Evolutionary conservation across 2,888 invertebrate genomes (phyloP), one percentile per base, ranked within the genome.

Genomic region (Cantharis lateralis): DNA sequence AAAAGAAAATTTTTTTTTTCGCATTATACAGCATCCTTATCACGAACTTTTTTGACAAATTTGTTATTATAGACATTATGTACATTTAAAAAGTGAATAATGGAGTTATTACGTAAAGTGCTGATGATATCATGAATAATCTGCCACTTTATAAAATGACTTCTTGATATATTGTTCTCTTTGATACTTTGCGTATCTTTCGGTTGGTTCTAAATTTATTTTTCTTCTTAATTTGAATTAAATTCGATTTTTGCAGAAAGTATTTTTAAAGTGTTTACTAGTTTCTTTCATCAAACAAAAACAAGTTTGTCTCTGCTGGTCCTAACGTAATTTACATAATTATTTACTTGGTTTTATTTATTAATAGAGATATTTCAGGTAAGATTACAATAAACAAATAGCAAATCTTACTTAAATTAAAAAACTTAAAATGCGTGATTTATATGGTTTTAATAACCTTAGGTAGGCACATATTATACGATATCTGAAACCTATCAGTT

Each of bases 141-240:
- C 82, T 81, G 80, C 82, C 82, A 84, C 83, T 83, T 84, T 83
- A 82, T 82, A 81, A 82, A 83, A 84, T 83, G 83, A 83, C 83
- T 83, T 82, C 79, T 81, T 84, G 84, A 84, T 83, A 83, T 83
- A 84, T 84, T 79, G 80, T 80, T 80, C 80, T 82, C 64, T 82
- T 82, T 82, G 82, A 83, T 82, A 81, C 78, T 74, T 74, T 28
- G 68, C 78, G 75, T 75, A 78, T 74, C 78, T 70, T 78, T 69
- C 70, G 72, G 70, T 75, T 75, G 62, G 66, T 70, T 69, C 75
- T 68, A 78, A 78, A 75, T 75, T 64, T 64, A 32, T 32, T 32
- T 32, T 32, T 32, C 32, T 32, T 32, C 32, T 5, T 32, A 32
- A 32, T 32, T 32, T 32, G 32, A 32, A 32, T 32, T 32, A 32